Base-by-base conservation (phyloP, 35 echinoderm and acorn worm species). In the Ophiothrix spiculata region DNA sequence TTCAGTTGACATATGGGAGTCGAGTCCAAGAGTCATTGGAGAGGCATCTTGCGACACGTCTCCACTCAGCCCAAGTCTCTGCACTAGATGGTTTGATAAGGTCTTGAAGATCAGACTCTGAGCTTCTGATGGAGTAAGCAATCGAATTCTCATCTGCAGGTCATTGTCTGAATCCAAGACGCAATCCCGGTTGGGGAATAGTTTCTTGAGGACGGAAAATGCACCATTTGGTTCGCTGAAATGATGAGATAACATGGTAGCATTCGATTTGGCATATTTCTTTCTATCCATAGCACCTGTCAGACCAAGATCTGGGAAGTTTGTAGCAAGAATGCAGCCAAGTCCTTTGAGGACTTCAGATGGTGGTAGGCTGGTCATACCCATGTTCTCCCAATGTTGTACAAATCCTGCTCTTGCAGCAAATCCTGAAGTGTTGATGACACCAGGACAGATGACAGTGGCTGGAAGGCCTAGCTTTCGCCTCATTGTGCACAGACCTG, bases 1-100 rank as follows among this genome's bases (percentile, higher is more conserved):
- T 49, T 98, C 95, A 0, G 95, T 91, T 34, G 96, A 94, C 92
- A 94, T 99, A 38, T 94, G 96, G 8, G 96, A 99, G 63, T 99
- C 92, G 12, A 99, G 40, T 49, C 96, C 96, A 39, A 99, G 75
- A 4, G 92, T 83, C 37, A 94, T 77, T 36, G 90, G 88, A 39
- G 95, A 88, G 36, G 91, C 49, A 77, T 98, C 91, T 69, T 87
- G 45, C 75, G 75, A 85, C 25, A 93, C 54, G 69, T 88, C 91
- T 79, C 49, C 88, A 85, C 69, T 94, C 13, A 98, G 89, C 1
- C 91, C 95, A 69, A 98, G 91, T 46, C 91, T 85, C 56, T 93
- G 81, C 12, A 85, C 88, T 25, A 98, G 77, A 79, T 87, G 86
- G 39, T 87, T 83, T 17, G 87, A 87, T 21, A 97, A 36, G 28